Base-by-base conservation (phyloP, 2,888 invertebrate species). In the Pristionchus fissidentatus region DNA sequence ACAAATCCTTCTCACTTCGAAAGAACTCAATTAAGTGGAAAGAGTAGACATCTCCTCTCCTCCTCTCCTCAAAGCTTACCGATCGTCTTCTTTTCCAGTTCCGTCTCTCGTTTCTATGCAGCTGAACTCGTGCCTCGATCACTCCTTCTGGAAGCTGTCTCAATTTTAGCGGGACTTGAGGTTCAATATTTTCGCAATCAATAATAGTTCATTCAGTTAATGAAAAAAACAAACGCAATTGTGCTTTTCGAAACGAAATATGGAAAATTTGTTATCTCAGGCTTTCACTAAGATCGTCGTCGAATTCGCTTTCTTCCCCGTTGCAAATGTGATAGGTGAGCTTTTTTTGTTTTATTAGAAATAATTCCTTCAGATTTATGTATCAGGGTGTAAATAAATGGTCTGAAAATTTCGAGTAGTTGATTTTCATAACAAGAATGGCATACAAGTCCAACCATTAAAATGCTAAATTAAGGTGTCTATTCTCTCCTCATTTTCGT, bases 281-380 rank as follows among this genome's bases (percentile, higher is more conserved):
- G 87, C 87, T 15, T 75, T 88, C 29, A 86, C 87, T 5, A 88
- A 88, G 62, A 88, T 88, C 81, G 86, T 83, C 29, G 86, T 87
- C 29, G 88, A 88, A 43, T 88, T 88, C 84, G 86, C 87, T 7
- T 88, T 87, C 82, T 88, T 87, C 84, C 88, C 88, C 52, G 84
- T 87, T 49, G 88, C 87, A 62, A 88, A 88, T 82, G 85, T 86
- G 15, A 81, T 81, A 13, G 87, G 88, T 87, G 62, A 73, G 79
- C 26, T 57, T n/a, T 57, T 41, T 26, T 38, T 38, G 15, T 26
- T 79, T 73, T 7, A 22, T 29, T 2, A 73, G 1, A 46, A 55
- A 55, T 38, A 32, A 22, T 19, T 35, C 26, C n/a, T 35, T 79
- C 22, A 79, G 3, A 43, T 43, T 43, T 7, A 15, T 41, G 57